phyloP scores from a whole-genome alignment of 2,888 invertebrate species.

The Globia sparganii region DNA sequence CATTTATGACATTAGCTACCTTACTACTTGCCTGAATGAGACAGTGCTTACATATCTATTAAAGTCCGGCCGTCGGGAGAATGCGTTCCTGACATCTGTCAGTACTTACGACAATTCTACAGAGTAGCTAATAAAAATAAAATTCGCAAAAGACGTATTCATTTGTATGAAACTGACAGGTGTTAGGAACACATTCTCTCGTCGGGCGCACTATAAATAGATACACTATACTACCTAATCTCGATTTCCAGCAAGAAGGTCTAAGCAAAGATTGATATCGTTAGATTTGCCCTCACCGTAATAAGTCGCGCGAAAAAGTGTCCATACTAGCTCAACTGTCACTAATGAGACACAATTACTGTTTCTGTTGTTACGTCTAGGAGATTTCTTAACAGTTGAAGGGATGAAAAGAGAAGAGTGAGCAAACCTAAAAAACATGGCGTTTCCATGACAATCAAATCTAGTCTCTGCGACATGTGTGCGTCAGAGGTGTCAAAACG shows the following conservation, averaged over 20 bases:
- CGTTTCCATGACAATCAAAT: neutral
- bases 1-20: neutral
- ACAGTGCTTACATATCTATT: neutral
- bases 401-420: neutral
- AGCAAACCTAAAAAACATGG: neutral
- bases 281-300: neutral
- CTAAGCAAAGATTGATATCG: neutral
- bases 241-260: neutral
- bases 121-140: neutral
- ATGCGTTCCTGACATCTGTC: neutral
- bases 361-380: too few relatives aligned
- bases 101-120: too few relatives aligned
- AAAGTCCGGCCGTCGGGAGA: neutral
- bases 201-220: neutral
- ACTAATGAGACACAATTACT: too few relatives aligned
- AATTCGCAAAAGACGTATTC: neutral
- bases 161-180: neutral
- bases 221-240: neutral
- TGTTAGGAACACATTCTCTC: neutral
- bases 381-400: too few relatives aligned
- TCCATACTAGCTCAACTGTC: too few relatives aligned
- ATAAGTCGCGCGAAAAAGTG: neutral
- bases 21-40: neutral
- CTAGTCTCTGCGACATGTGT: neutral
- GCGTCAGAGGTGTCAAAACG: neutral